Conservation (phyloP, 2,797 vertebrate species). For the Hippopotamyrus pictus region DNA sequence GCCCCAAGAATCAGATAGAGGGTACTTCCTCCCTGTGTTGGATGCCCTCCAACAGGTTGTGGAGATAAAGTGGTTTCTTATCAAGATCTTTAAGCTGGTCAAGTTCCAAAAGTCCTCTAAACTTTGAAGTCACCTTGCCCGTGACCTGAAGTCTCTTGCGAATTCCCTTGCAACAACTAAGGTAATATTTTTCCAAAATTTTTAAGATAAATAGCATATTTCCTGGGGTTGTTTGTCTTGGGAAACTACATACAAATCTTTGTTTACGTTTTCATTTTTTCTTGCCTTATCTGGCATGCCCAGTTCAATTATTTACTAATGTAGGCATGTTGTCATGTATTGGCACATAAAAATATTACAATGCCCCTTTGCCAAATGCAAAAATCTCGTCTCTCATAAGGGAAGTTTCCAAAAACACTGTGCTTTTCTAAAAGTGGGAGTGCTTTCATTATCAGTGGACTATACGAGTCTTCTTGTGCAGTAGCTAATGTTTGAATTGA, state of each 20-base stretch:
- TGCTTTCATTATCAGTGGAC: background rate
- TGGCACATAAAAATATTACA: background rate
- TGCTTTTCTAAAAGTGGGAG: background rate
- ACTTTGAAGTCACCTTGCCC: background rate
- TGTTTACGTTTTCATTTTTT: background rate
- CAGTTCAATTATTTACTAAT: background rate
- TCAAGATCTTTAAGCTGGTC: constrained; percentile 1
- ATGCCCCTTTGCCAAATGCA: background rate
- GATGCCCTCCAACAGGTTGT: constrained; percentile 39
- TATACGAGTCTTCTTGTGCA: background rate
- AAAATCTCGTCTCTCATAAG: background rate
- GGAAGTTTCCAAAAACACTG: background rate
- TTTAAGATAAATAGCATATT: background rate
- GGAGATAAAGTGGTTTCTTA: background rate
- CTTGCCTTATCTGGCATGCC: background rate
- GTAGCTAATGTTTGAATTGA: background rate
- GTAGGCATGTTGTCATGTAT: background rate
- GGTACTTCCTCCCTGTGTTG: constrained; percentile 30
- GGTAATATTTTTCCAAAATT: background rate
- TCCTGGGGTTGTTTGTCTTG: background rate
- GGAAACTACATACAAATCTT: background rate
- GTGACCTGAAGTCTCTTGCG: background rate
- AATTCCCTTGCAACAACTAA: background rate
- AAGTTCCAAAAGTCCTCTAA: constrained; percentile 4
- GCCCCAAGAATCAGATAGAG: background rate